phyloP scores from a whole-genome alignment of 2,888 invertebrate species.

The Noctua pronuba region DNA sequence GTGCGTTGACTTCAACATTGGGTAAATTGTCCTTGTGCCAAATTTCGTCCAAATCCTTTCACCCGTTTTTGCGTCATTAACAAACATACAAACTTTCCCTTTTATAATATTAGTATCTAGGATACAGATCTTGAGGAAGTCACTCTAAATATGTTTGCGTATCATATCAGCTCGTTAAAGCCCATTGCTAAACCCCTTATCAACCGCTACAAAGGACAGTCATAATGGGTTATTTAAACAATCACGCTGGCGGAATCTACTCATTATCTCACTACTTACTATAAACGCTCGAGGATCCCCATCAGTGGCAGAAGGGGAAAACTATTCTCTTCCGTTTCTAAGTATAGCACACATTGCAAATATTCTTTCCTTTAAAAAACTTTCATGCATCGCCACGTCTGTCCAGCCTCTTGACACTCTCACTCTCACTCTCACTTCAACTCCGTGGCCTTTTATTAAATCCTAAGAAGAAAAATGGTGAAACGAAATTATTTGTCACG shows the following conservation, averaged over 20 bases:
- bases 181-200: constrained; percentile 20
- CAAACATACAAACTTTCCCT: not conserved
- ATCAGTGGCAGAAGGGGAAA: not conserved
- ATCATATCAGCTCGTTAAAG: not conserved
- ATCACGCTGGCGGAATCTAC: constrained; percentile 6
- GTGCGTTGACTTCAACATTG: not conserved
- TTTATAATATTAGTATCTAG: not conserved
- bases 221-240: constrained; percentile 24
- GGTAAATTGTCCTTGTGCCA: not conserved
- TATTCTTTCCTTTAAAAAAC: not conserved
- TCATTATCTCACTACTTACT: constrained; percentile 10
- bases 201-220: constrained; percentile 13
- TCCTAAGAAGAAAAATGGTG: constrained; percentile 1
- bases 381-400: not conserved
- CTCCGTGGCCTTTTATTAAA: not conserved
- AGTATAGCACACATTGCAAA: not conserved
- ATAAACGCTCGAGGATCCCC: not conserved
- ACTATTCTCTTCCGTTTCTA: not conserved
- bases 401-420: not conserved
- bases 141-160: not conserved
- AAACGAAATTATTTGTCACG: constrained; percentile 50
- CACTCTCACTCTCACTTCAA: no score
- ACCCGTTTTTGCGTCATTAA: not conserved
- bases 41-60: not conserved
- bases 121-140: not conserved